These are phyloP conservation scores for Cydia strobilella DNA, from an alignment of 1,140 invertebrate species.

Conservation along the genomic window DNA sequence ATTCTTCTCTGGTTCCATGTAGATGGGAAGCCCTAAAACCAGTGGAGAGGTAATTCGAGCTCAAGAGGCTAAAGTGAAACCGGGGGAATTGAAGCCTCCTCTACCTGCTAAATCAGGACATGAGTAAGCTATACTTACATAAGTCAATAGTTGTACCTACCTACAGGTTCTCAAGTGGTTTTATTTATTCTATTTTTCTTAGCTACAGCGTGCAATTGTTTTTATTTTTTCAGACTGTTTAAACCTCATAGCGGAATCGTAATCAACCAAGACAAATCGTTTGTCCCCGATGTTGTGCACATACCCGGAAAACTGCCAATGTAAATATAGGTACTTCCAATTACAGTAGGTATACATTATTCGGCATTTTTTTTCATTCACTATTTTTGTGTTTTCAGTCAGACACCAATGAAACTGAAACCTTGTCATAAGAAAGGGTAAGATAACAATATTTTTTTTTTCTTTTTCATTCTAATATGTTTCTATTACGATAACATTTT, in stretches of 20 bases:
- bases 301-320: slow-evolving; percentile 47
- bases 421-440: not conserved
- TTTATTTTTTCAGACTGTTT: slow-evolving; percentile 58
- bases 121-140: slow-evolving; percentile 47
- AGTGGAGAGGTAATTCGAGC: slow-evolving; percentile 65
- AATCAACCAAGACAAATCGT: slow-evolving; percentile 61
- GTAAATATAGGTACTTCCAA: slow-evolving; percentile 29
- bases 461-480: not conserved
- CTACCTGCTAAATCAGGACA: slow-evolving; percentile 61
- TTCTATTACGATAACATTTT: slow-evolving; percentile 1
- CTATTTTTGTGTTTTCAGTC: not conserved
- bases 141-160: not conserved
- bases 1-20: slow-evolving; percentile 15
- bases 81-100: slow-evolving; percentile 55
- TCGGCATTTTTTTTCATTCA: not conserved
- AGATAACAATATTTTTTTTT: too few relatives aligned
- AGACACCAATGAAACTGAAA: not conserved
- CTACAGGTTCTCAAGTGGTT: too few relatives aligned
- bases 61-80: slow-evolving; percentile 52
- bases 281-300: slow-evolving; percentile 56
- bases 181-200: too few relatives aligned
- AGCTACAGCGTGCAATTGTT: slow-evolving; percentile 28
- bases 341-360: not conserved
- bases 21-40: slow-evolving; percentile 70
- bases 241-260: slow-evolving; percentile 71